Conservation (phyloP, 2,113 vertebrate species). For the Micronycteris hirsuta region DNA sequence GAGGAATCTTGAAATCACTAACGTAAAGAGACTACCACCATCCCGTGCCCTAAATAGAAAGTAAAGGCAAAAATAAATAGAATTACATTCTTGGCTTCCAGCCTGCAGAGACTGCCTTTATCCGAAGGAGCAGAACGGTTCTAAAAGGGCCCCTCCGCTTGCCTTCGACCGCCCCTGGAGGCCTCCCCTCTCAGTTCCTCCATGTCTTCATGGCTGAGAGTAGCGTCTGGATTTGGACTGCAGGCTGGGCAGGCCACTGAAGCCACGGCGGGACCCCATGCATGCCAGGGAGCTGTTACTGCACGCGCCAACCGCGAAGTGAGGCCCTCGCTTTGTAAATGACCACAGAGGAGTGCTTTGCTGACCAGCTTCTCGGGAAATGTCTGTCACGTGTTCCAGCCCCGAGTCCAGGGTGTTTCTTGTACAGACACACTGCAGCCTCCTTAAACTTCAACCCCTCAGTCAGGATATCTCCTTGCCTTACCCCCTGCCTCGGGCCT, state of each 20-base stretch:
- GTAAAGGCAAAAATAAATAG: conserved; percentile 45
- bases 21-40: conserved; percentile 37
- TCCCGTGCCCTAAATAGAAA: conserved; percentile 37
- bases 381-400: neutral
- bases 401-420: neutral
- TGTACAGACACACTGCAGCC: neutral
- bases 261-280: neutral
- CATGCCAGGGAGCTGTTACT: neutral
- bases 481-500: neutral
- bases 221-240: neutral
- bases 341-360: neutral
- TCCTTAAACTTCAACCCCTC: neutral
- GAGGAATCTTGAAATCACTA: conserved; percentile 38
- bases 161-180: neutral
- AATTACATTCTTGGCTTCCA: conserved; percentile 43
- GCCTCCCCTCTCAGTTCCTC: neutral
- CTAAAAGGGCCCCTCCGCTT: conserved; percentile 8
- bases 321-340: neutral
- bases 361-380: neutral
- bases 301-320: neutral
- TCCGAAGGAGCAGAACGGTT: conserved; percentile 14
- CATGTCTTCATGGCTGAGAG: neutral
- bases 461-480: neutral
- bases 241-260: neutral
- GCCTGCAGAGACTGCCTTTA: conserved; percentile 6